phyloP scores from a whole-genome alignment of 1,140 invertebrate species.

The Tetragonula clypearis region DNA sequence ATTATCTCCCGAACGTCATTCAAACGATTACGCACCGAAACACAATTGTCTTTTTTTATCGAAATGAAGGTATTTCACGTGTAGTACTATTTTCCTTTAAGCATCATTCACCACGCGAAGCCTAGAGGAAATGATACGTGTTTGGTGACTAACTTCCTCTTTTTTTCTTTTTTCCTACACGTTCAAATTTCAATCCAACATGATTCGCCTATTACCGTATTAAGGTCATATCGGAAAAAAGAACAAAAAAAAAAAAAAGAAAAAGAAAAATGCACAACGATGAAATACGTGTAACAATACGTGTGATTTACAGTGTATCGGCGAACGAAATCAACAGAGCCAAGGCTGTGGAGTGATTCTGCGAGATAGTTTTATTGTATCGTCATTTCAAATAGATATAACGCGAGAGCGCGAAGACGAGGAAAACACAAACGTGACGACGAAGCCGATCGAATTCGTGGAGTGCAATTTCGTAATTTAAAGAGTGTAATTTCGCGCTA shows the following conservation, averaged over 20 bases:
- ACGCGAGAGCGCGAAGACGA: neutral
- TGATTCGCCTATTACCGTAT: neutral
- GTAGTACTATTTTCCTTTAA: neutral
- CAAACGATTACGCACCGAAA: neutral
- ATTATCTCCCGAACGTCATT: neutral
- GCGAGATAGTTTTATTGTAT: constrained; percentile 1
- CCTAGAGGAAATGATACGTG: neutral
- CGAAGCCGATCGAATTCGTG: neutral
- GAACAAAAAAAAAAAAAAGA: too few species aligned
- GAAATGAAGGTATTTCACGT: neutral
- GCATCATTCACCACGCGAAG: constrained; percentile 24
- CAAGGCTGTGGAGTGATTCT: neutral
- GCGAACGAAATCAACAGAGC: neutral
- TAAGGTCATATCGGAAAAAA: neutral
- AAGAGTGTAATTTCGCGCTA: constrained; percentile 51
- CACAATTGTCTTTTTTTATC: neutral
- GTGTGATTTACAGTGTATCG: too few species aligned
- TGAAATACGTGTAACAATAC: too few species aligned
- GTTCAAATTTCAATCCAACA: neutral
- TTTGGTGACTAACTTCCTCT: neutral
- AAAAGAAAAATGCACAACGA: too few species aligned
- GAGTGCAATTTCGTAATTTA: constrained; percentile 1
- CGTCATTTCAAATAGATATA: neutral
- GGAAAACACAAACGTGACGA: neutral
- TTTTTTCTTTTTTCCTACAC: neutral